Evolutionary conservation across 2,888 invertebrate species (phyloP).

Genomic region (Aporophyla nigra): DNA sequence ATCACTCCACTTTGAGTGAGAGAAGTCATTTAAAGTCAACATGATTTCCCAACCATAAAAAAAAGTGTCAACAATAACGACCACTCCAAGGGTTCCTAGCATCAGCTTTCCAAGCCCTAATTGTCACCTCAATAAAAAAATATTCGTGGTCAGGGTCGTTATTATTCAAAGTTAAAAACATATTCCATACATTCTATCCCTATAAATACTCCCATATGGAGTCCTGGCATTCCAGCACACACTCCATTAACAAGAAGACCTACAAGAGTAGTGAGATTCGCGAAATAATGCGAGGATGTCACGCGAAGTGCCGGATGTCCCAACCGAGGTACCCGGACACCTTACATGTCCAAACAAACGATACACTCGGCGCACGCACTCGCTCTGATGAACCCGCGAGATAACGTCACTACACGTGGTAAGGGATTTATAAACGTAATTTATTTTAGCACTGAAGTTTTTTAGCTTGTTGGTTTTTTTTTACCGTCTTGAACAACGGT

Average conservation of each 20-base stretch:
- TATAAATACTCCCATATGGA: slow-evolving; percentile 38
- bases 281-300: slow-evolving; percentile 66
- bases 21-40: too few relatives aligned
- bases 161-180: background rate
- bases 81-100: too few relatives aligned
- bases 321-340: slow-evolving; percentile 47
- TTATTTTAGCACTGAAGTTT: slow-evolving; percentile 55
- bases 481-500: background rate
- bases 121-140: background rate
- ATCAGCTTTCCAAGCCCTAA: too few relatives aligned
- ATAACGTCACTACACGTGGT: slow-evolving; percentile 65
- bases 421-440: slow-evolving; percentile 64
- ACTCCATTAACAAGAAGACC: slow-evolving; percentile 61
- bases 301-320: slow-evolving; percentile 71
- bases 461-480: background rate
- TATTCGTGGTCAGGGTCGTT: background rate
- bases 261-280: slow-evolving; percentile 54
- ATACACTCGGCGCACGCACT: slow-evolving; percentile 59
- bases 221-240: slow-evolving; percentile 57
- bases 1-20: too few relatives aligned
- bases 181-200: background rate
- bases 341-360: slow-evolving; percentile 58
- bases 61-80: too few relatives aligned
- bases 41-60: too few relatives aligned
- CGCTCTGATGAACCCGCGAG: slow-evolving; percentile 58